Base-by-base conservation (phyloP, 53 echinoderm and acorn worm species). In the Luidia sarsii region DNA sequence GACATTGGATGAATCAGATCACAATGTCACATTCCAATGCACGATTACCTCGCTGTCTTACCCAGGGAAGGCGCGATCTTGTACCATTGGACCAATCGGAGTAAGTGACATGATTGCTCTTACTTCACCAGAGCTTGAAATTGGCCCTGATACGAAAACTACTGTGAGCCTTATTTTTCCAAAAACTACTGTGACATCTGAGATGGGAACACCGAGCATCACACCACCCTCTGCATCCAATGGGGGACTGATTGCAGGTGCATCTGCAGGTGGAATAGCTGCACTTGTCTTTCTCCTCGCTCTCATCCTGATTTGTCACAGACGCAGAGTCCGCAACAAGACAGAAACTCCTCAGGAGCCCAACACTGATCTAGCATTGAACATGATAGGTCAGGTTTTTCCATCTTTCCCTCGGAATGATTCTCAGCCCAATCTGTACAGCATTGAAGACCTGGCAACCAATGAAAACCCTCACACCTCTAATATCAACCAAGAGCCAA, bases 1-100 rank as follows among this genome's bases (percentile, higher is more conserved):
- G 39, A 72, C 72, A 55, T 6, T 36, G 0, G 13, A 14, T 27
- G 13, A 3, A 22, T 20, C 25, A 1, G 32, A 72, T 72, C 38
- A 72, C 37, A 36, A 54, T 56, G 2, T 55, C 7, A 24, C 56
- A 36, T 21, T 72, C 72, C 18, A 55, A 10, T 72, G 72, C 72
- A 37, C 2, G 25, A 72, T 72, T 11, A 3, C 54, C 37, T 72
- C 72, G 31, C 33, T 39, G 7, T 7, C 0, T 15, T 55, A 32
- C 22, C 52, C 13, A 38, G 25, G 4, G 28, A 21, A 37, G 24
- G 24, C 3, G 10, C 63, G 19, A 35, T 63, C 36, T 7, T 63
- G 63, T 63, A 29, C 32, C 37, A 2, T 63, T 33, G 63, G 63
- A 2, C 63, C 63, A 1, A 19, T 41, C 41, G 11, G 41, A 11